These are phyloP conservation scores for Sphyrna mokarran DNA, from an alignment of 2,113 vertebrate species.

Conservation along the genomic window DNA sequence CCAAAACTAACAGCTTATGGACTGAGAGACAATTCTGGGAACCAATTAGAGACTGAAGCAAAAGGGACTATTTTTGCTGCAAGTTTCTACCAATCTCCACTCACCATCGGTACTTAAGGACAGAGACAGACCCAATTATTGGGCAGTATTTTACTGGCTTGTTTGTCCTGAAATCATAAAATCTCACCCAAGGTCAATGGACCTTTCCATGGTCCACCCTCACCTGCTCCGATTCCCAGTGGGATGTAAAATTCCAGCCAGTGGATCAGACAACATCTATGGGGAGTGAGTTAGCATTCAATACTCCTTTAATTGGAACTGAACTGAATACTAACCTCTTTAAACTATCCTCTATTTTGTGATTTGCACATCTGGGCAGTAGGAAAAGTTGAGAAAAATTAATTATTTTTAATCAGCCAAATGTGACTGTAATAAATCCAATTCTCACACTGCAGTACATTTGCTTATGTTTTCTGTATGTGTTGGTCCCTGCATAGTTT, in stretches of 20 bases:
- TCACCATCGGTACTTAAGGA: not conserved
- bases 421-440: not conserved
- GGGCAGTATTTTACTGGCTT: no score
- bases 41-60: not conserved
- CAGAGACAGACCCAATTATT: not conserved
- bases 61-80: not conserved
- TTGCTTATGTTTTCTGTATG: not conserved
- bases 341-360: not conserved
- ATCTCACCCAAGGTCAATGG: no score
- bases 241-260: not conserved
- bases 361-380: not conserved
- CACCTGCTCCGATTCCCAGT: no score
- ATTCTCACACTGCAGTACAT: not conserved
- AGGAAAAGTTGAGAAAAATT: not conserved
- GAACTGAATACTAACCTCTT: not conserved
- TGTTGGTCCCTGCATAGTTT: not conserved
- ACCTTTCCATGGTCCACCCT: no score
- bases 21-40: not conserved
- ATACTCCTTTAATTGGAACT: not conserved
- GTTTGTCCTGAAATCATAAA: no score
- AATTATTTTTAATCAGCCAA: not conserved
- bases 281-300: not conserved
- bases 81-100: not conserved
- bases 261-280: not conserved
- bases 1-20: not conserved